Base-by-base conservation (phyloP, 2,888 invertebrate species). In the Operophtera brumata region DNA sequence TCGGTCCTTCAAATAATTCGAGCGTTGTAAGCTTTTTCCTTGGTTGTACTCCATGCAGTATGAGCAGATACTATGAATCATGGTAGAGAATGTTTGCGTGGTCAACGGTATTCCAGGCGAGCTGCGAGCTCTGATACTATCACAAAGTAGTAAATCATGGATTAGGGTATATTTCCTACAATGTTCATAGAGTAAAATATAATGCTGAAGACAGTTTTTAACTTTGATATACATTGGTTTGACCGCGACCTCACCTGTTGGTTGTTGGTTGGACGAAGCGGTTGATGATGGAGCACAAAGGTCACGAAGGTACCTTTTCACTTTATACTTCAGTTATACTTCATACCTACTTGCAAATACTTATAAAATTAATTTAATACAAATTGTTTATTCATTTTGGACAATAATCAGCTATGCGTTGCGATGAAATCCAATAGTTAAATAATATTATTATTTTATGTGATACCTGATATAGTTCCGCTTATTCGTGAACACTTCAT, bases 71-170 rank as follows among this genome's bases (percentile, higher is more conserved):
- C 30, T 20, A 50, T 56, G 51, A 43, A 56, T 56, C 56, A 56
- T 47, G 12, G 32, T 7, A 47, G 39, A 43, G 51, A 51, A 47
- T 57, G 51, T 47, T 51, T 30, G 47, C 47, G 41, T 48, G 52
- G 52, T 26, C 44, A 45, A 40, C 44, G 32, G 45, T 49, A 52
- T 42, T 48, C 46, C 51, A 51, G 45, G 41, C 41, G 32, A 45
- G 40, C 47, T 48, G 41, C 25, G 25, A 39, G 44, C 56, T 28
- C n/a, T n/a, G 34, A 46, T 48, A 42, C 32, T 46, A 47, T 43
- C 50, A 43, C 55, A 50, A 32, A n/a, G 20, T 36, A 14, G 35
- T 52, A 30, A 34, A n/a, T 42, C 34, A 41, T 47, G 26, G 4
- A 20, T 39, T 39, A 11, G 20, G 20, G 20, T 30, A 30, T 30